A percentile compares a stretch with the other conserved stretches of the same genome.
phyloP scores from a whole-genome alignment of 92 coral and sea anemone genomes.

The Siderastrea radians region DNA sequence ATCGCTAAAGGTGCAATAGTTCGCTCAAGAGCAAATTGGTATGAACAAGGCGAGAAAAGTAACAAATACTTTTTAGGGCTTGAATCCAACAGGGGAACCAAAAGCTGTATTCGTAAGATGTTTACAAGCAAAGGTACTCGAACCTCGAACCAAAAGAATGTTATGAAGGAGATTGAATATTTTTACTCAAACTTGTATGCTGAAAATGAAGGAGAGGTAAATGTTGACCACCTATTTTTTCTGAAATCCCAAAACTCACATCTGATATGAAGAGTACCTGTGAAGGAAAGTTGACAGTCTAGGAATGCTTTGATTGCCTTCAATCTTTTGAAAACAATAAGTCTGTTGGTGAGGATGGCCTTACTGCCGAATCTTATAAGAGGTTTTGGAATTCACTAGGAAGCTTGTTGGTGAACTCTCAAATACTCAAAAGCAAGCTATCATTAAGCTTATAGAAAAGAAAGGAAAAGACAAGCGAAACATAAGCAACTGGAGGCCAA shows the following conservation, averaged over 20 bases:
- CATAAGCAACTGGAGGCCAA: neutral
- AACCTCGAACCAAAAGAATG: slow-evolving; percentile 2
- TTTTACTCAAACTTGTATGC: slow-evolving; percentile 17
- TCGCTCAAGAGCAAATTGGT: no score
- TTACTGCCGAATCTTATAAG: slow-evolving; percentile 17
- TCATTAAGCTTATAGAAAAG: neutral
- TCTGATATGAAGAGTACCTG: slow-evolving; percentile 12
- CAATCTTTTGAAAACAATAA: slow-evolving; percentile 35
- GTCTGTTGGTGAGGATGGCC: slow-evolving; percentile 53
- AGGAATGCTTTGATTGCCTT: slow-evolving; percentile 30
- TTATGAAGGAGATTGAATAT: slow-evolving; percentile 9
- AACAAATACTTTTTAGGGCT: neutral
- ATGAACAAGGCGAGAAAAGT: no score
- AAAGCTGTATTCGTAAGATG: slow-evolving; percentile 30
- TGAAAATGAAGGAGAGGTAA: neutral
- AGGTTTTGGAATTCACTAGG: neutral
- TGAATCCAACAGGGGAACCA: slow-evolving; percentile 16
- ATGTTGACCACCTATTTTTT: neutral
- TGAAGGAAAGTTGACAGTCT: slow-evolving; percentile 26
- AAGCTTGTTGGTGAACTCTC: neutral
- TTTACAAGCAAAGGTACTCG: slow-evolving; percentile 25
- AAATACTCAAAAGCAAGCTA: neutral
- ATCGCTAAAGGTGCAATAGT: no score
- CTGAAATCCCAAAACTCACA: slow-evolving; percentile 26
- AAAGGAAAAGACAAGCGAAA: no score